Percentiles rank a stretch among this genome's conserved stretches.
These are phyloP conservation scores for Agelas oroides DNA, from an alignment of 37 sponge, comb jelly and placozoan species.

Conservation along the genomic window DNA sequence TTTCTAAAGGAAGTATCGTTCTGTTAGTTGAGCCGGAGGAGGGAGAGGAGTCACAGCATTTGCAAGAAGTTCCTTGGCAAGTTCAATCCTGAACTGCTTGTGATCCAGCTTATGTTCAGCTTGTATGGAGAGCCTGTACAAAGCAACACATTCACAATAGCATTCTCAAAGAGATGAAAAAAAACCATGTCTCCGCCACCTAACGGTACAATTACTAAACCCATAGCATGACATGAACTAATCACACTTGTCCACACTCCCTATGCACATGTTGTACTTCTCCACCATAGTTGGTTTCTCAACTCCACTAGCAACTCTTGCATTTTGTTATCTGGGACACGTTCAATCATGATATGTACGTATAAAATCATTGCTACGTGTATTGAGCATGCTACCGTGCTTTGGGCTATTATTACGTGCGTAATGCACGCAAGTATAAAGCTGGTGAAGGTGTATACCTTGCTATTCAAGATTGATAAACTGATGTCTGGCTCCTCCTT, in stretches of 20 bases:
- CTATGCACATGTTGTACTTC: slow-evolving; percentile 27
- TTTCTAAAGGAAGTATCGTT: no score
- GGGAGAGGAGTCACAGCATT: neutral
- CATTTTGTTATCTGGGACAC: neutral
- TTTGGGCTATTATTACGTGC: no score
- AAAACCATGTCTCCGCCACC: slow-evolving; percentile 29
- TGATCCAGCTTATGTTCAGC: neutral
- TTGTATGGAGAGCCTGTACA: neutral
- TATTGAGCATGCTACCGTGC: no score
- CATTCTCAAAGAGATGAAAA: slow-evolving; percentile 18
- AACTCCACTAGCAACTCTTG: neutral
- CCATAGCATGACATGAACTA: slow-evolving; percentile 43
- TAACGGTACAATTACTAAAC: slow-evolving; percentile 2
- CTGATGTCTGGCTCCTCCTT: no score
- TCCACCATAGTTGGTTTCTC: slow-evolving; percentile 23
- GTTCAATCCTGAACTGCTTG: slow-evolving; percentile 20
- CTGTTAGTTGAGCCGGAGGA: neutral
- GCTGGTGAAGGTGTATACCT: no score
- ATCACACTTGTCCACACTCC: slow-evolving; percentile 33
- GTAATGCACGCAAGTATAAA: no score
- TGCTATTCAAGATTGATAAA: no score
- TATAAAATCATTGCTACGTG: no score
- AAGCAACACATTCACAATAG: slow-evolving; percentile 26
- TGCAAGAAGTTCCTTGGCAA: slow-evolving; percentile 14
- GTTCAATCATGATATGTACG: no score